Evolutionary conservation across 2,888 invertebrate genomes (phyloP).

Genomic region (Cantharis flavilabris): DNA sequence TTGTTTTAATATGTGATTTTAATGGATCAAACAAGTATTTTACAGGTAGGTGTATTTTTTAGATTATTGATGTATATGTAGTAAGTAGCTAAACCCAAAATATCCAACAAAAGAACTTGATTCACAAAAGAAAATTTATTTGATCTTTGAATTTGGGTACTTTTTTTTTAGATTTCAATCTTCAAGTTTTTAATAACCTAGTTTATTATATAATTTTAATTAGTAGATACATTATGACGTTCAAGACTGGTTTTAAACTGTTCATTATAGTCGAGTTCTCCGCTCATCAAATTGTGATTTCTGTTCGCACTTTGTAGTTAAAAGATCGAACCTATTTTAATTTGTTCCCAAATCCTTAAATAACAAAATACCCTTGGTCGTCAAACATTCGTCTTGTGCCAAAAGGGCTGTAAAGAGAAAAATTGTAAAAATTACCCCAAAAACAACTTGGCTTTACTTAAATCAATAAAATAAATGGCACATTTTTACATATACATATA

Average conservation of each 20-base stretch:
- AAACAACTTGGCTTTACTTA: too few relatives aligned
- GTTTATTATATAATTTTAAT: not conserved
- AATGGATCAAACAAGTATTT: not conserved
- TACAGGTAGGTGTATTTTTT: not conserved
- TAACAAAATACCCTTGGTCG: too few relatives aligned
- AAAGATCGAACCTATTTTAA: too few relatives aligned
- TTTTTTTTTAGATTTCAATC: not conserved
- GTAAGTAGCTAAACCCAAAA: not conserved
- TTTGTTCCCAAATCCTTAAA: too few relatives aligned
- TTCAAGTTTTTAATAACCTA: not conserved
- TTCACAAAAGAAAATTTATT: not conserved
- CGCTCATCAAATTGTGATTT: too few relatives aligned
- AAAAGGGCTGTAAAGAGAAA: too few relatives aligned
- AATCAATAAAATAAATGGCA: too few relatives aligned
- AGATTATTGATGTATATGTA: not conserved
- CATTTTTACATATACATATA: too few relatives aligned
- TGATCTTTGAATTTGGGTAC: not conserved
- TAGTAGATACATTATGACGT: not conserved
- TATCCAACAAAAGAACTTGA: not conserved
- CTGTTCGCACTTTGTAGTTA: too few relatives aligned
- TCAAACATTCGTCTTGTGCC: too few relatives aligned
- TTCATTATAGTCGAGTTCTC: not conserved
- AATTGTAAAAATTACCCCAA: too few relatives aligned
- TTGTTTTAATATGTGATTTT: not conserved
- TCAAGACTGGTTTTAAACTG: not conserved